A percentile compares a stretch with the other conserved stretches of the same genome.
Conservation (phyloP, 2,797 vertebrate species). For the Phoxinus dragarum region DNA sequence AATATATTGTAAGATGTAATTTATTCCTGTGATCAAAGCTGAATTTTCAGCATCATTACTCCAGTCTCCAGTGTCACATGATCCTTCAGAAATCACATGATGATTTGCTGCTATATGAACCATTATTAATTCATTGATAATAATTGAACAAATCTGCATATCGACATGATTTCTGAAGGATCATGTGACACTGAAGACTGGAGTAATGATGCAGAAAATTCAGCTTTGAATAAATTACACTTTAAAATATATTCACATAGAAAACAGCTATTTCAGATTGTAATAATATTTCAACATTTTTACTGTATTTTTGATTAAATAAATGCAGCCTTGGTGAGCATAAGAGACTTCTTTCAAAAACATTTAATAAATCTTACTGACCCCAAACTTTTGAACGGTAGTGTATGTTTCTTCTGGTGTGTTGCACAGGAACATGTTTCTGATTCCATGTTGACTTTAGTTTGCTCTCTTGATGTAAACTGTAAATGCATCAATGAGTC, state of each 20-base stretch:
- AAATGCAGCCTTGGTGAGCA: not conserved
- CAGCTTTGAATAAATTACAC: not conserved
- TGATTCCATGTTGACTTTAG: not conserved
- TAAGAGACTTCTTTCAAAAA: not conserved
- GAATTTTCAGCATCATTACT: not conserved
- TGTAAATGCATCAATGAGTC: conserved; percentile 4
- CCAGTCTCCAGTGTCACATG: not conserved
- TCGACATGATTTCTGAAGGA: not conserved
- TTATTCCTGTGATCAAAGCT: not conserved
- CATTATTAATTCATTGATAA: not conserved
- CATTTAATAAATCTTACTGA: not conserved
- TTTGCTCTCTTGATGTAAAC: not conserved
- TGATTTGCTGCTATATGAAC: not conserved
- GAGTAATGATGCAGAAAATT: not conserved
- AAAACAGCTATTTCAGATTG: not conserved
- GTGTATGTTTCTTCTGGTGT: not conserved
- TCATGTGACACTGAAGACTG: not conserved
- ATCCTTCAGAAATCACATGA: not conserved
- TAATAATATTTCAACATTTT: not conserved
- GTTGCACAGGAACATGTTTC: not conserved
- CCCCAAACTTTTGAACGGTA: not conserved
- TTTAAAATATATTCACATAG: not conserved
- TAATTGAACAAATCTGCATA: not conserved
- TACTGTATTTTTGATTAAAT: not conserved
- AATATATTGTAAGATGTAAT: not conserved